Evolutionary conservation across 1,140 invertebrate species (phyloP), one percentile per base, ranked within the genome.

Genomic region (Odontomachus brunneus): DNA sequence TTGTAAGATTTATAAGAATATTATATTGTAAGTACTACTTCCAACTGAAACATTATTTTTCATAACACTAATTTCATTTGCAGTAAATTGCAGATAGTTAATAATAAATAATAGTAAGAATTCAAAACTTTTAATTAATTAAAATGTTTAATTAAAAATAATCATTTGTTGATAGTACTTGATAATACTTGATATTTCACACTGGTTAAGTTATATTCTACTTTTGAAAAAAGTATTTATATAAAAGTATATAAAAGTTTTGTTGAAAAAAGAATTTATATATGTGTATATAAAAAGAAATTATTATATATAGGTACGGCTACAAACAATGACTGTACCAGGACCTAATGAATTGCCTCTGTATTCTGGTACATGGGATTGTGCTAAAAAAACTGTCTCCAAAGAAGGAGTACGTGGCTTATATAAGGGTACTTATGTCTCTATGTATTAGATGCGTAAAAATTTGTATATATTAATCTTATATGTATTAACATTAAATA

Each of bases 311-410:
- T 53, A 96, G 97, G 97, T 99, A 2, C 96, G 98, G 84, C 95
- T 99, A 66, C 99, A 99, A 95, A 99, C 99, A 11, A 98, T 99
- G 97, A 97, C 97, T 90, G 86, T 96, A 62, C 96, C 97, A 51
- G 92, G 94, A 71, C 95, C 96, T 15, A 98, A 98, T 11, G 94
- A 97, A 93, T 81, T 89, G 59, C 96, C 97, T 33, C 89, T 98
- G 33, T 99, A 99, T 91, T 95, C 92, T 63, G 98, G 99, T 75
- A 99, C 99, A 24, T 97, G 96, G 91, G 99, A 99, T 91, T 99
- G 99, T 95, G 97, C 97, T n/a, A 96, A 95, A 87, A 98, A 99
- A 94, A 99, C 98, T 11, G 93, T 99, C 19, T 92, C 96, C 26
- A 97, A 97, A 92, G 99, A 99, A 96, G 98, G 98, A 2, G 95